Conservation (phyloP, 2,888 invertebrate genomes). For the Ophioninae sp. region DNA sequence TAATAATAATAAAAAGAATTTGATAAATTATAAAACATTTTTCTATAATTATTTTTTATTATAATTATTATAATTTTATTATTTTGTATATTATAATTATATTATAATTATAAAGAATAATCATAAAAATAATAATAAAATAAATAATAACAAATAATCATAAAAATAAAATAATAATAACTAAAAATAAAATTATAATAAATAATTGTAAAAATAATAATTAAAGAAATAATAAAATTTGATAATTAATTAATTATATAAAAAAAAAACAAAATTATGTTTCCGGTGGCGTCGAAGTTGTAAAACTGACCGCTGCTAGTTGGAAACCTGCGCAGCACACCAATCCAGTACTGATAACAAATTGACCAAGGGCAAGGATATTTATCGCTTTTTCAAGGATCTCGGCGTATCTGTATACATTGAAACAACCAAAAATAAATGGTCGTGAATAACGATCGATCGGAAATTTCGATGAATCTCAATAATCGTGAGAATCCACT, state of each 20-base stretch:
- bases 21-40: too few species aligned
- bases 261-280: not conserved
- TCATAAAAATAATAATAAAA: too few species aligned
- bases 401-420: slow-evolving; percentile 72
- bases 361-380: slow-evolving; percentile 74
- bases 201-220: too few species aligned
- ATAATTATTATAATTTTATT: too few species aligned
- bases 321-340: slow-evolving; percentile 77
- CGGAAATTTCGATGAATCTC: not conserved
- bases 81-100: too few species aligned
- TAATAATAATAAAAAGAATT: too few species aligned
- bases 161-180: too few species aligned
- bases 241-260: slow-evolving; percentile 7
- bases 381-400: slow-evolving; percentile 72
- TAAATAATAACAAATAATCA: too few species aligned
- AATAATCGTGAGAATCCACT: slow-evolving; percentile 3
- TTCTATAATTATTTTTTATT: too few species aligned
- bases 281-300: not conserved
- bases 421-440: not conserved
- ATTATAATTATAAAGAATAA: too few species aligned
- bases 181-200: too few species aligned
- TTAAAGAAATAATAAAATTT: too few species aligned
- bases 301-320: slow-evolving; percentile 71
- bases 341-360: slow-evolving; percentile 73
- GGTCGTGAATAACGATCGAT: not conserved